Evolutionary conservation across 2,113 vertebrate genomes (phyloP).

Genomic region (Cariama cristata): DNA sequence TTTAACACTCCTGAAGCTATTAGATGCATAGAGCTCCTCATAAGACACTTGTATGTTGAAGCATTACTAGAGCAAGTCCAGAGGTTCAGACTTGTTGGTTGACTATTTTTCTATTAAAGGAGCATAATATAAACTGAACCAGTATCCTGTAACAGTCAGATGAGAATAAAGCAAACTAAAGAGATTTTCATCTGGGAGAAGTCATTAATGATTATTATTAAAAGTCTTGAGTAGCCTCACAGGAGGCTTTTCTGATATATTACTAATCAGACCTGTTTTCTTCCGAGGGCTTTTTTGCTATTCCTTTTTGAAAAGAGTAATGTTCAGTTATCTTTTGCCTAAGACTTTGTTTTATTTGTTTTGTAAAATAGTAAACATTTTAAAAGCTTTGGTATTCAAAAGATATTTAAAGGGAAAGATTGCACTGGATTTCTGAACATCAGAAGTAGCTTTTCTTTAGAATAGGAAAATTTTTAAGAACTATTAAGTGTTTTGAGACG

Average conservation of each 20-base stretch:
- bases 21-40: background rate
- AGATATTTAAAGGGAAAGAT: background rate
- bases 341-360: background rate
- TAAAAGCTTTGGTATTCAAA: background rate
- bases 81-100: background rate
- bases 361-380: background rate
- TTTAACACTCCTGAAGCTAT: background rate
- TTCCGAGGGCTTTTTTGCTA: background rate
- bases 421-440: background rate
- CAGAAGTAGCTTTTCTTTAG: background rate
- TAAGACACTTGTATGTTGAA: background rate
- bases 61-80: background rate
- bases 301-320: background rate
- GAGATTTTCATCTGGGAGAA: background rate
- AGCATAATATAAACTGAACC: background rate
- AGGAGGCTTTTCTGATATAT: background rate
- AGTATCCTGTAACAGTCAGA: background rate
- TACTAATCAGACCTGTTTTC: background rate
- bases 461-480: background rate
- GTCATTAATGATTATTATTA: background rate
- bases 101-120: background rate
- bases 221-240: background rate
- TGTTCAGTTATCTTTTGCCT: background rate
- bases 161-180: background rate
- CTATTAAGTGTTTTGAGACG: background rate